Base-by-base conservation (phyloP, 2,888 invertebrate species). In the Zele albiditarsus region DNA sequence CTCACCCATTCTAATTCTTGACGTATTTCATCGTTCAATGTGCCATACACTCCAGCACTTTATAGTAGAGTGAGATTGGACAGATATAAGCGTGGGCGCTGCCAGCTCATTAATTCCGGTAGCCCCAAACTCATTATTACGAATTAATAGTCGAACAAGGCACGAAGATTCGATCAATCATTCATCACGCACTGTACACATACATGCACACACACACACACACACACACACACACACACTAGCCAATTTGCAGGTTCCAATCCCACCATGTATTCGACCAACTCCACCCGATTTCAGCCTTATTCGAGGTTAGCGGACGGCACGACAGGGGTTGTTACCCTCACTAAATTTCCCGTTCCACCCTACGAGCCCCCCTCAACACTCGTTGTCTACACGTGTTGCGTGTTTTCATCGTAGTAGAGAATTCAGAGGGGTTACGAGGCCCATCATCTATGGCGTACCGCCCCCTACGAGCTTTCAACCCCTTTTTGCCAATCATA, bases 61-160 rank as follows among this genome's bases (percentile, higher is more conserved):
- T 23, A 20, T 46, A 4, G 20, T 53, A 5, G 20, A 20, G 20
- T n/a, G 53, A 20, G 20, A 53, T 38, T 53, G 20, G 20, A 5
- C n/a, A 20, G 53, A 20, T 20, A 10, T 20, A 53, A 20, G 53
- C 6, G 53, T 53, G 12, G 31, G 23, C 8, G 23, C 20, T 25
- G 12, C 49, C 27, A 49, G 63, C 42, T 74, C 80, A 80, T 84
- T 84, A 84, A 84, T 84, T 79, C 82, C 75, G 78, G 75, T 83
- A 82, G 82, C 80, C 69, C 78, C 74, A 71, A 77, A 28, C 78
- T 82, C 81, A 84, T 84, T 83, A 83, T 84, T 82, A 82, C 82
- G 68, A 80, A 84, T 84, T 83, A 84, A 84, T 84, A 81, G 81
- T 68, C 73, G 72, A 77, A 77, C 79, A 66, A 70, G 78, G 79